These are phyloP conservation scores for Ischnura elegans DNA, from an alignment of 2,888 invertebrate species.

Conservation along the genomic window DNA sequence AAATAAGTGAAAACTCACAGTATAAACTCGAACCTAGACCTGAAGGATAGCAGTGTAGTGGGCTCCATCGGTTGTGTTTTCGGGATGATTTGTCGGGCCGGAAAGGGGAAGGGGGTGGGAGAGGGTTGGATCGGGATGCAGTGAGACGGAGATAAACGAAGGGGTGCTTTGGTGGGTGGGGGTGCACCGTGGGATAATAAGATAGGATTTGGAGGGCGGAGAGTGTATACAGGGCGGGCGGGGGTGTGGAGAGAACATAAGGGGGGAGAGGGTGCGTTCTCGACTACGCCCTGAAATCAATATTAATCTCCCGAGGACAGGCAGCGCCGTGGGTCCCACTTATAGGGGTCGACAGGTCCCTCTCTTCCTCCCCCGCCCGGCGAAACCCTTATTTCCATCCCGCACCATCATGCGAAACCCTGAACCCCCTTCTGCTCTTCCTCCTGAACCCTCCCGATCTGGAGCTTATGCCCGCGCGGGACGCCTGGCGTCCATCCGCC, in stretches of 20 bases:
- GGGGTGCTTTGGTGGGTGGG: background rate
- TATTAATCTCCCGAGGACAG: slow-evolving; percentile 65
- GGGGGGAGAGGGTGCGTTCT: background rate
- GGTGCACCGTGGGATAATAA: background rate
- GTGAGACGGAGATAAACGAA: background rate
- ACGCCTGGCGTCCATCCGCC: background rate
- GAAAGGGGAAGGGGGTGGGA: background rate
- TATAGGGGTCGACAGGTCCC: slow-evolving; percentile 62
- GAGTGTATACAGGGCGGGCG: background rate
- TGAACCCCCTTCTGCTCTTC: background rate
- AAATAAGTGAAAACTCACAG: no score
- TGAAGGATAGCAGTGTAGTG: no score
- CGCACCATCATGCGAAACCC: background rate
- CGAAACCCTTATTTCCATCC: background rate
- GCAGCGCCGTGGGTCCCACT: slow-evolving; percentile 67
- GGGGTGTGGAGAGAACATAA: background rate
- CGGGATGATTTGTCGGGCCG: background rate
- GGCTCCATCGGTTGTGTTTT: background rate
- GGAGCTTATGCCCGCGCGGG: no score
- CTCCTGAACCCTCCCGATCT: background rate
- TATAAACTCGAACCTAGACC: no score
- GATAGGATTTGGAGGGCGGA: background rate
- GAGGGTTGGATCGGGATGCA: background rate
- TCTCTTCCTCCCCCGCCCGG: background rate
- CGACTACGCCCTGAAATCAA: slow-evolving; percentile 67